Percentiles rank a stretch among this genome's conserved stretches.
Evolutionary conservation across 2,888 invertebrate genomes (phyloP).

Genomic region (Gymnosoma rotundatum): DNA sequence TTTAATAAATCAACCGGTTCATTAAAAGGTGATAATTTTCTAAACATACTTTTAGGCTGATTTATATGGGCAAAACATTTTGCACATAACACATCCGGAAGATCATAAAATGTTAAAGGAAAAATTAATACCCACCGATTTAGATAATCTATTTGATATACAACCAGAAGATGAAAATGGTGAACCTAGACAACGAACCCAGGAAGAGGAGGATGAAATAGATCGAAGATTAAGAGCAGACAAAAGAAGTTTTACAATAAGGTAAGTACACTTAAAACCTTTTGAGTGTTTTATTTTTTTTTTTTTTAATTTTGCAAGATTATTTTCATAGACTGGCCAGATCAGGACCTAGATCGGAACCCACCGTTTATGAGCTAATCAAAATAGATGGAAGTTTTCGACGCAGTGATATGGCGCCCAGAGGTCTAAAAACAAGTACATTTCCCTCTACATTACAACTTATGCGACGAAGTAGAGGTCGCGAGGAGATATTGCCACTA

Average conservation of each 20-base stretch:
- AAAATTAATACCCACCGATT: slow-evolving; percentile 84
- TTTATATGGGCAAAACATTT: slow-evolving; percentile 90
- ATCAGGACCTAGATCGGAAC: slow-evolving; percentile 88
- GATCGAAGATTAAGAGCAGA: slow-evolving; percentile 82
- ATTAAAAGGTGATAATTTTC: no score
- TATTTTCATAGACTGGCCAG: slow-evolving; percentile 83
- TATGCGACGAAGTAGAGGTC: slow-evolving; percentile 83
- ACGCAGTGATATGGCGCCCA: slow-evolving; percentile 84
- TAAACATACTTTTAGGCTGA: slow-evolving; percentile 86
- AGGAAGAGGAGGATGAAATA: slow-evolving; percentile 79
- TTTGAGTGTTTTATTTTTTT: not conserved
- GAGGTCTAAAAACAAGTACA: slow-evolving; percentile 83
- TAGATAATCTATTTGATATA: slow-evolving; percentile 81
- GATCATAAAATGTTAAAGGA: slow-evolving; percentile 89
- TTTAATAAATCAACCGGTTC: no score
- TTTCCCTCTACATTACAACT: slow-evolving; percentile 81
- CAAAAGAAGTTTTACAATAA: slow-evolving; percentile 84
- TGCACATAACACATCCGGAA: slow-evolving; percentile 90
- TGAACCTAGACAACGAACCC: slow-evolving; percentile 83
- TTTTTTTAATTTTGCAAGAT: not conserved
- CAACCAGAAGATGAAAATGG: slow-evolving; percentile 84
- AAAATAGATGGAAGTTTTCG: slow-evolving; percentile 87
- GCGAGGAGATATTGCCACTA: slow-evolving; percentile 84
- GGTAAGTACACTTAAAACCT: slow-evolving; percentile 74
- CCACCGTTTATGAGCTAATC: slow-evolving; percentile 87